Evolutionary conservation across 2,113 vertebrate species (phyloP).

Genomic region (Saimiri boliviensis): DNA sequence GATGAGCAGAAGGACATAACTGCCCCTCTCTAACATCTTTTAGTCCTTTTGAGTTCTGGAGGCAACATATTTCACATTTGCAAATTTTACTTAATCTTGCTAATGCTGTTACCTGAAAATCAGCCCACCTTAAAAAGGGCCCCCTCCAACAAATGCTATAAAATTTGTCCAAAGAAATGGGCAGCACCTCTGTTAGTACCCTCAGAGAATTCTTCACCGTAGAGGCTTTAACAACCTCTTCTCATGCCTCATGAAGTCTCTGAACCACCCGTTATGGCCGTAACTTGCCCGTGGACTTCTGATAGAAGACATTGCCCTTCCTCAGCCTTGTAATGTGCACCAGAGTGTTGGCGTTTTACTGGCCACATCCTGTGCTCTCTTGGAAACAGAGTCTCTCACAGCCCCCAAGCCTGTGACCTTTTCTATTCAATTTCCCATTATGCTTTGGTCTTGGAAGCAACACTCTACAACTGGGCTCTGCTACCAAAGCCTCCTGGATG

Average conservation of each 20-base stretch:
- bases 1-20: not conserved
- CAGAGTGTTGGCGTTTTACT: too few species aligned
- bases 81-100: not conserved
- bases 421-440: not conserved
- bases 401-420: not conserved
- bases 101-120: not conserved
- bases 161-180: not conserved
- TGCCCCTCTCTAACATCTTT: not conserved
- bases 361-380: not conserved
- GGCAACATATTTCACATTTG: not conserved
- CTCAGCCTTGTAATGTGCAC: not conserved
- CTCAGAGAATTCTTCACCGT: too few species aligned
- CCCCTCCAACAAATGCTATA: not conserved
- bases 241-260: not conserved
- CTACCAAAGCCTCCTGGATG: not conserved
- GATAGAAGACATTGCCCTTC: not conserved
- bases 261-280: not conserved
- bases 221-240: not conserved
- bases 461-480: too few species aligned
- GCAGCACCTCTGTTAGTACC: not conserved
- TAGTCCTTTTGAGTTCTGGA: not conserved
- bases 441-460: not conserved
- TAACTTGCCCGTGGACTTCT: not conserved
- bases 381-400: not conserved
- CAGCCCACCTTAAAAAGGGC: not conserved